These are phyloP conservation scores for Clangula hyemalis DNA, from an alignment of 2,797 vertebrate genomes.

Conservation along the genomic window DNA sequence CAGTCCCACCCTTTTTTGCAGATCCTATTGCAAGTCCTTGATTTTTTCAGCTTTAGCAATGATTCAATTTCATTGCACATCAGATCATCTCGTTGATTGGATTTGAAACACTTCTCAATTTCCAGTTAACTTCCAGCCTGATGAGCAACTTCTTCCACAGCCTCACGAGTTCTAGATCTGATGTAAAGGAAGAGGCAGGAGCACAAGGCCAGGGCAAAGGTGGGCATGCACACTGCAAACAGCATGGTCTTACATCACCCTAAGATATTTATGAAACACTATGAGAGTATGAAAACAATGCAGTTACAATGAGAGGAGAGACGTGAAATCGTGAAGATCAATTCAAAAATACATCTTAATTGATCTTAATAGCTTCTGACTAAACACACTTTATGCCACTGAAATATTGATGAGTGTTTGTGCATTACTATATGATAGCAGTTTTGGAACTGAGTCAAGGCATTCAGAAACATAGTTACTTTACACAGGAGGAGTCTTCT, in stretches of 20 bases:
- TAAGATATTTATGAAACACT: background rate
- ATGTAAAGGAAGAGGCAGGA: background rate
- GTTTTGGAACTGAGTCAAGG: background rate
- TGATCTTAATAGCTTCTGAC: background rate
- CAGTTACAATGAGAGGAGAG: background rate
- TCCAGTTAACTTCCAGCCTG: background rate
- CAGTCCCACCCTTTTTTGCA: constrained; percentile 10
- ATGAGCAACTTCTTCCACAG: background rate
- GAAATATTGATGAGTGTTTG: background rate
- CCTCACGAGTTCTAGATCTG: background rate
- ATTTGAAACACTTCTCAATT: background rate
- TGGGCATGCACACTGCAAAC: background rate
- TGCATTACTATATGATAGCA: background rate
- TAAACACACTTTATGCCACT: background rate
- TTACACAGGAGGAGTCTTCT: constrained; percentile 9
- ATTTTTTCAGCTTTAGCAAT: background rate
- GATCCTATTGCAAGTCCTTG: background rate
- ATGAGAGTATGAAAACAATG: background rate
- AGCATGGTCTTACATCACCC: background rate
- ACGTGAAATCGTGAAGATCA: background rate
- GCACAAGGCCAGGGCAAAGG: background rate
- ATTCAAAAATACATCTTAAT: background rate
- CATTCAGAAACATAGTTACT: background rate
- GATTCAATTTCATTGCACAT: background rate
- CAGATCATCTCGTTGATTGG: background rate